Evolutionary conservation across 1,140 invertebrate species (phyloP).

Genomic region (Amphibalanus amphitrite): DNA sequence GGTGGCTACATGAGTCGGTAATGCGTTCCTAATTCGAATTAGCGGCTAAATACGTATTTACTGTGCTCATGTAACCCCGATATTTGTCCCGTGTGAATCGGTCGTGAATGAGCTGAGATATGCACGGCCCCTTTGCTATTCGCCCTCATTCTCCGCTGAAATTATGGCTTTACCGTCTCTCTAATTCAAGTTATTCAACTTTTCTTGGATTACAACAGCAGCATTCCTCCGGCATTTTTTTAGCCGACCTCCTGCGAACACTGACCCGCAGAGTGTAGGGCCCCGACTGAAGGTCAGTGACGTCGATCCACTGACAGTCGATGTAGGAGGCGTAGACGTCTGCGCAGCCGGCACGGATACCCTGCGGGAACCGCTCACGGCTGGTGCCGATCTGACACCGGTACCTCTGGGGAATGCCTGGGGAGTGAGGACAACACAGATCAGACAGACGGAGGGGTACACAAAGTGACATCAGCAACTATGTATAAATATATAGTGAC

Average conservation of each 20-base stretch:
- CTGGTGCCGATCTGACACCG: not conserved
- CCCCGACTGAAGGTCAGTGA: slow-evolving; percentile 71
- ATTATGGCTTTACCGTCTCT: not conserved
- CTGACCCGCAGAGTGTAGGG: slow-evolving; percentile 38
- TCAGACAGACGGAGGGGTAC: slow-evolving; percentile 20
- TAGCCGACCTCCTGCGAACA: not conserved
- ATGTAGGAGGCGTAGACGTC: slow-evolving; percentile 87
- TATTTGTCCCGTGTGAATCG: no score
- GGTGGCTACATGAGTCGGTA: no score
- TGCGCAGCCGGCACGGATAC: slow-evolving; percentile 83
- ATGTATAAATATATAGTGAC: no score
- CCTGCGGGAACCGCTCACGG: slow-evolving; percentile 35
- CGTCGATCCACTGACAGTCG: slow-evolving; percentile 95
- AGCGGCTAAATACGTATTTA: no score
- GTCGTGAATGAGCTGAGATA: no score
- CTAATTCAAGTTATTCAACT: no score
- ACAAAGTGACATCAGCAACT: no score
- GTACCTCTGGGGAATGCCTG: not conserved
- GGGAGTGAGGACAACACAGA: not conserved
- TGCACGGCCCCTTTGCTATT: no score
- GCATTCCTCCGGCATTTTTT: not conserved
- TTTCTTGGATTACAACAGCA: no score
- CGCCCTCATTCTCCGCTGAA: no score
- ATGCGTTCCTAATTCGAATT: no score
- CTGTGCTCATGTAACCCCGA: no score